A percentile compares a stretch with the other conserved stretches of the same genome.
Evolutionary conservation across 2,113 vertebrate genomes (phyloP).

Genomic region (Colius striatus): DNA sequence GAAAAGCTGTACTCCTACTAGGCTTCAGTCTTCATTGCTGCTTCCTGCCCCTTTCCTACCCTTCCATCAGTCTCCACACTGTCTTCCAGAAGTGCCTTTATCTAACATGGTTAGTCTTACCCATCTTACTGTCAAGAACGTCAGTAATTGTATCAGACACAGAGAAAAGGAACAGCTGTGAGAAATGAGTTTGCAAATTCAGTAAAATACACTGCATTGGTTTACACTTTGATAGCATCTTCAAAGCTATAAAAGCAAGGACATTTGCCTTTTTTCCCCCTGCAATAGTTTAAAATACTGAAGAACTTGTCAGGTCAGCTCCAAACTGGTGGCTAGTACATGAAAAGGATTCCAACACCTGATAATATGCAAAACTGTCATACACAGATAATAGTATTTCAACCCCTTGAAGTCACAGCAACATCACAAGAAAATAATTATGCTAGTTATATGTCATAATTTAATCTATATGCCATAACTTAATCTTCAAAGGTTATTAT

Average conservation of each 20-base stretch:
- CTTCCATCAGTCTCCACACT: background rate
- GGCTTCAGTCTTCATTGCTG: background rate
- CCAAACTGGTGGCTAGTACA: background rate
- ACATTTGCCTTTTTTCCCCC: background rate
- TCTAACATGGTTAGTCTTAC: background rate
- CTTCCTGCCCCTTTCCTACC: background rate
- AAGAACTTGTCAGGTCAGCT: constrained; percentile 18
- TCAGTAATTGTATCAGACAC: background rate
- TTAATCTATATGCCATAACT: background rate
- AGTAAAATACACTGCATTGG: background rate
- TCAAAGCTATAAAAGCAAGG: background rate
- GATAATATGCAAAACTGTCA: background rate
- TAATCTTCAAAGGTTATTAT: background rate
- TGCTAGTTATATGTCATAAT: background rate
- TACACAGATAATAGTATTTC: background rate
- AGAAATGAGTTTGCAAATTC: background rate
- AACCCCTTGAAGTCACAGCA: constrained; percentile 9
- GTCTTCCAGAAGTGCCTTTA: background rate
- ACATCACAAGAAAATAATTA: background rate
- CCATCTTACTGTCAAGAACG: too few species aligned
- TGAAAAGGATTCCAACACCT: background rate
- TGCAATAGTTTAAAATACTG: background rate
- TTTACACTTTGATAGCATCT: background rate
- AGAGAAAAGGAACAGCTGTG: background rate
- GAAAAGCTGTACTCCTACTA: background rate